Conservation (phyloP, 2,888 invertebrate species). For the Tetragonisca angustula region DNA sequence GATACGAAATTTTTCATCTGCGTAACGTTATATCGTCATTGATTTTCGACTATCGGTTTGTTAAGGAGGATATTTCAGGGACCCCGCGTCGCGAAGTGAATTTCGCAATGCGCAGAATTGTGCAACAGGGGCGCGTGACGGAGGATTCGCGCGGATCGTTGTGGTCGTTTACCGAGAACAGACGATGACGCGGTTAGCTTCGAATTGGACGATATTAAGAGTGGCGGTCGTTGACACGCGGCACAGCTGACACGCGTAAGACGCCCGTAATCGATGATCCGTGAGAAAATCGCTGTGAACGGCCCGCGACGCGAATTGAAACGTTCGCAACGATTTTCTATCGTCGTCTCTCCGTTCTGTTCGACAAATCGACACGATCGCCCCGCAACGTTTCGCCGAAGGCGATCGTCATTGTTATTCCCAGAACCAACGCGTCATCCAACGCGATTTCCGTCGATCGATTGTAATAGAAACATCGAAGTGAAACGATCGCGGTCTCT, state of each 20-base stretch:
- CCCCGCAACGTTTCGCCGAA: slow-evolving; percentile 1
- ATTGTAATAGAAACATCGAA: background rate
- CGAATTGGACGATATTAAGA: slow-evolving; percentile 71
- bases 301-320: slow-evolving; percentile 24
- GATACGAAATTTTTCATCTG: no score
- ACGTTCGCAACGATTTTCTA: slow-evolving; percentile 23
- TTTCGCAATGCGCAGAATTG: slow-evolving; percentile 38
- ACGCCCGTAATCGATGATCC: slow-evolving; percentile 64
- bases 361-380: background rate
- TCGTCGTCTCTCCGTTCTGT: background rate
- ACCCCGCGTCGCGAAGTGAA: background rate
- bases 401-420: background rate
- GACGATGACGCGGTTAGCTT: slow-evolving; percentile 56
- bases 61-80: no score
- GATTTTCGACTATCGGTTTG: no score
- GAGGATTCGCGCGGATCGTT: slow-evolving; percentile 25
- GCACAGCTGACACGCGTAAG: slow-evolving; percentile 40
- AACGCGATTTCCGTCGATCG: background rate
- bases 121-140: slow-evolving; percentile 16
- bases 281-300: slow-evolving; percentile 63
- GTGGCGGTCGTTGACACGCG: slow-evolving; percentile 70
- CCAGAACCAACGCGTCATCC: background rate
- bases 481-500: background rate
- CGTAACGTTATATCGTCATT: no score
- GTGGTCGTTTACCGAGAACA: slow-evolving; percentile 59